Conservation (phyloP, 2,888 invertebrate species). For the Elaeidobius kamerunicus region DNA sequence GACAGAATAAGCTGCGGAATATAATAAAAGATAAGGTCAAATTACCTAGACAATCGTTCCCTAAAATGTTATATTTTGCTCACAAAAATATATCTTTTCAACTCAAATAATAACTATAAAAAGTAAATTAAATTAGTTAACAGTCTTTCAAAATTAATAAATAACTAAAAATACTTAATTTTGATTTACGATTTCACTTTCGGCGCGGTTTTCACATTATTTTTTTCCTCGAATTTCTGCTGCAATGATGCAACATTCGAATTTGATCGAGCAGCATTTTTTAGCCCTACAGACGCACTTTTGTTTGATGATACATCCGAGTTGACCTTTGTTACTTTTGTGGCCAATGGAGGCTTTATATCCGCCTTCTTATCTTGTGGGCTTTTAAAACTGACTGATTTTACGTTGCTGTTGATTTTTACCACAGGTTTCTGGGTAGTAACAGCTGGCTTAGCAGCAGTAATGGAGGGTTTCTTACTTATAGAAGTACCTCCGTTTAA, state of each 20-base stretch:
- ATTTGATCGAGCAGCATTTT: slow-evolving; percentile 54
- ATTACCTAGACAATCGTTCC: no score
- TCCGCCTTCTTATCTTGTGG: slow-evolving; percentile 45
- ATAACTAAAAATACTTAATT: slow-evolving; percentile 22
- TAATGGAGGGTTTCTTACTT: slow-evolving; percentile 41
- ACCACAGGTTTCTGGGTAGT: slow-evolving; percentile 39
- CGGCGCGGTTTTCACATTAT: slow-evolving; percentile 23
- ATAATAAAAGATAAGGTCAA: no score
- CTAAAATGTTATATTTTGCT: not conserved
- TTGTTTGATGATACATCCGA: slow-evolving; percentile 31
- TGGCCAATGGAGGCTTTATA: slow-evolving; percentile 38
- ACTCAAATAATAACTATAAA: not conserved
- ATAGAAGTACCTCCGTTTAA: slow-evolving; percentile 50
- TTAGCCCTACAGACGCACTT: slow-evolving; percentile 48
- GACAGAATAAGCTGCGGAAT: no score
- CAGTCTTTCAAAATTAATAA: slow-evolving; percentile 34
- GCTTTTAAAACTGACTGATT: slow-evolving; percentile 49
- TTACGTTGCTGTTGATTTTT: slow-evolving; percentile 44
- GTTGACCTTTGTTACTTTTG: slow-evolving; percentile 32
- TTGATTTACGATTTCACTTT: slow-evolving; percentile 32
- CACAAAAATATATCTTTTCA: slow-evolving; percentile 17
- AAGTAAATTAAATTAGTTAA: slow-evolving; percentile 27
- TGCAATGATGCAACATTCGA: slow-evolving; percentile 76
- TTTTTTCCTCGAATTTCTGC: slow-evolving; percentile 69
- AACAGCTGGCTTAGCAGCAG: slow-evolving; percentile 43